These are phyloP conservation scores for Ormia ochracea DNA, from an alignment of 2,888 invertebrate species.

Conservation along the genomic window DNA sequence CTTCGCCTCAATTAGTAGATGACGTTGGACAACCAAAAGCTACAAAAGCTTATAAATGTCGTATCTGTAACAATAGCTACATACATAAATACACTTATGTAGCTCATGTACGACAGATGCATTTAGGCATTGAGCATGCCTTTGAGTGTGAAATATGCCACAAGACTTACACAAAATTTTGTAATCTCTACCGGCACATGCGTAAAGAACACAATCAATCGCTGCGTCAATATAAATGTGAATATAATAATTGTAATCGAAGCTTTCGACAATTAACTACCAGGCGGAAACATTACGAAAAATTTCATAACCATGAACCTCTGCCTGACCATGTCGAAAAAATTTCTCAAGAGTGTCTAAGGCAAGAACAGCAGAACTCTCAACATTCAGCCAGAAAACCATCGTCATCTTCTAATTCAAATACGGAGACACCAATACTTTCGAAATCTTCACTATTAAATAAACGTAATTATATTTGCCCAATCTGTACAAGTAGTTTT, in stretches of 20 bases:
- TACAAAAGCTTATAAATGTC: conserved; percentile 52
- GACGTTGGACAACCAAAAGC: conserved; percentile 42
- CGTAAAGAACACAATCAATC: conserved; percentile 54
- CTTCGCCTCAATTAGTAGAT: not conserved
- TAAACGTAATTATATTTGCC: conserved; percentile 50
- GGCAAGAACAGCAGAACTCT: conserved; percentile 43
- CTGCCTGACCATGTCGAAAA: conserved; percentile 29
- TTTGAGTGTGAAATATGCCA: conserved; percentile 60
- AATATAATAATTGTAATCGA: conserved; percentile 50
- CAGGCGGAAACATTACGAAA: conserved; percentile 57
- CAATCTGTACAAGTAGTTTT: conserved; percentile 39
- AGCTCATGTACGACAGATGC: conserved; percentile 58
- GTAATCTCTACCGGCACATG: conserved; percentile 58
- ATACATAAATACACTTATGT: conserved; percentile 55
- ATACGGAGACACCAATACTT: not conserved
- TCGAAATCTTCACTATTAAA: not conserved
- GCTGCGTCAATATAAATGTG: conserved; percentile 54
- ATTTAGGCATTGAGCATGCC: conserved; percentile 49
- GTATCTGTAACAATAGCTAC: conserved; percentile 51
- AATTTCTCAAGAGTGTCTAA: conserved; percentile 38
- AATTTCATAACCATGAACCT: conserved; percentile 42
- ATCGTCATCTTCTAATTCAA: conserved; percentile 16
- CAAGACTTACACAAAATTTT: conserved; percentile 58
- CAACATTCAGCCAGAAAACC: conserved; percentile 23
- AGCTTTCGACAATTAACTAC: conserved; percentile 57